Base-by-base conservation (phyloP, 2,888 invertebrate species). In the Tenthredo mesomela region DNA sequence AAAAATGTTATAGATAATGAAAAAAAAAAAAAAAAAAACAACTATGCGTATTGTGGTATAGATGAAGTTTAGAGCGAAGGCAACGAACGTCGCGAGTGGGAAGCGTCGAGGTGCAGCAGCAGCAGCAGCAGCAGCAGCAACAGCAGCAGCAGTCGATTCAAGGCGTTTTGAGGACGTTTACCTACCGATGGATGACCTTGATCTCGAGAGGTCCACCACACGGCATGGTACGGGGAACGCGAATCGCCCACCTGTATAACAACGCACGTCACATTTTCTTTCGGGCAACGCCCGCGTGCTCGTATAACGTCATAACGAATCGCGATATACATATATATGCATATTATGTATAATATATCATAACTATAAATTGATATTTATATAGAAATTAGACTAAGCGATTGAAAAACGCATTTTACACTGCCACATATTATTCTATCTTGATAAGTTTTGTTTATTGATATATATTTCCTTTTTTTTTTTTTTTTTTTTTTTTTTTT, bases 131-230 rank as follows among this genome's bases (percentile, higher is more conserved):
- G n/a, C 25, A 43, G 67, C 82, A 43, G 29, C 29, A 33, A n/a
- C 25, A 43, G 67, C 82, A 43, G 33, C 25, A 43, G 67, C 70
- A 43, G 82, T 33, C 37, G 21, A 87, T 86, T 88, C 89, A 89
- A 89, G 88, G 88, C 87, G 86, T 89, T 84, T 86, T 86, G 88
- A 89, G 90, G 89, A 90, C 90, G 88, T 90, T 90, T 90, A 90
- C 90, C 90, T 87, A 90, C 88, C 87, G 89, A 90, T 88, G 87
- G 85, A 82, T 90, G 90, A 88, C 90, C 90, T 90, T 90, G 90
- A 90, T 90, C 90, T 90, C 90, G 89, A 90, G 90, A 88, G 89
- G 88, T 89, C 87, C 89, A 87, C 87, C 88, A 21, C 61, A 54
- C 50, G 58, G 40, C 80, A 61, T n/a, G 61, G 61, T 12, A 61